Conservation (phyloP, 2,888 invertebrate species). For the Stenichneumon culpator region DNA sequence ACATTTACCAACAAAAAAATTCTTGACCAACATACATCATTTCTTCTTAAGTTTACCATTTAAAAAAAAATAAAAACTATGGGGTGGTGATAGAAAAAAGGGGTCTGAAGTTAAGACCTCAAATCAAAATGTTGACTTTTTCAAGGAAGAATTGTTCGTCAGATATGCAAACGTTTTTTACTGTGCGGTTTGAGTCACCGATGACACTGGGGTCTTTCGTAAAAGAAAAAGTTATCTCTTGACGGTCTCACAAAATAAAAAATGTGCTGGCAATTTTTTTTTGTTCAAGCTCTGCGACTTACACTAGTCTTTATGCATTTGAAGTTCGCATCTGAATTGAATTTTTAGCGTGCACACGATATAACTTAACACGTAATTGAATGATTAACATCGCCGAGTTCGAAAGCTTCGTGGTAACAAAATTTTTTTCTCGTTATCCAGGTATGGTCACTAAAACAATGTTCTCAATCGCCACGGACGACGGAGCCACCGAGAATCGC, state of each 20-base stretch:
- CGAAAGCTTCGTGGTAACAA: neutral
- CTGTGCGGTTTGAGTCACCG: neutral
- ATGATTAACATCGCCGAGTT: too few relatives aligned
- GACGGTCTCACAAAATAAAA: neutral
- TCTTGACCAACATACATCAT: too few relatives aligned
- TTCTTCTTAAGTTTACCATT: too few relatives aligned
- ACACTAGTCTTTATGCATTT: neutral
- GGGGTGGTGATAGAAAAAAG: too few relatives aligned
- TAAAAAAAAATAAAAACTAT: too few relatives aligned
- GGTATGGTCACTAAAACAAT: slow-evolving; percentile 81
- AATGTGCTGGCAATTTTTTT: neutral
- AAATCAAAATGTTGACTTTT: too few relatives aligned
- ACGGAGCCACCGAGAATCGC: slow-evolving; percentile 70
- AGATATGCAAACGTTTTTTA: neutral
- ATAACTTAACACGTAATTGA: neutral
- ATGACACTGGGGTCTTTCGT: too few relatives aligned
- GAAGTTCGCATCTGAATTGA: neutral
- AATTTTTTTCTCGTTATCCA: slow-evolving; percentile 67
- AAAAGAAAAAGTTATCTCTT: neutral
- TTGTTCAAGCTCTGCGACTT: neutral
- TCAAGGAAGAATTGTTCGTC: too few relatives aligned
- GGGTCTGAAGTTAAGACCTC: too few relatives aligned
- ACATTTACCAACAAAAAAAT: too few relatives aligned
- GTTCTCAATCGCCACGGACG: slow-evolving; percentile 68
- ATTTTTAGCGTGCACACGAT: neutral